Base-by-base conservation (phyloP, 2,888 invertebrate genomes). In the Yponomeuta cagnagella region DNA sequence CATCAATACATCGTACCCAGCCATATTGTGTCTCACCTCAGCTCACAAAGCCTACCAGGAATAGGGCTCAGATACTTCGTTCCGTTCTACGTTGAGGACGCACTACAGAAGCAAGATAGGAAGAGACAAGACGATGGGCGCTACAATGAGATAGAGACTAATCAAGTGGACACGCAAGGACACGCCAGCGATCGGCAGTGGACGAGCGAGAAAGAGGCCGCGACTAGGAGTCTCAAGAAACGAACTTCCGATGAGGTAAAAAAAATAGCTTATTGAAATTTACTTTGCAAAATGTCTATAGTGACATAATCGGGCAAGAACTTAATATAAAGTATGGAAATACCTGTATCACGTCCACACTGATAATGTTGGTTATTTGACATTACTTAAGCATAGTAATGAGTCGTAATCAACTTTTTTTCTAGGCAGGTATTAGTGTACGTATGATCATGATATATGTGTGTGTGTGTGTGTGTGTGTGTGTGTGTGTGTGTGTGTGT, bases 21-120 rank as follows among this genome's bases (percentile, higher is more conserved):
- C 0, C 86, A 88, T 74, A 76, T 88, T 33, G 71, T 70, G 43
- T 63, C 69, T 12, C 68, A 72, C 67, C 80, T 92, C 0, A 85
- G 90, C 73, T 86, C 89, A 3, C 90, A 90, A 75, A 85, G 77
- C 63, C 73, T 90, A 70, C 91, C 92, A 63, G 92, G 92, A 12
- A 76, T 87, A 33, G 92, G 92, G 1, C 78, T 90, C 30, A 82
- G 88, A 70, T 92, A 92, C 77, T 91, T 90, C 74, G 80, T 84
- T 23, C 92, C 92, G 1, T 73, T 80, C 5, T 80, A 78, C 37
- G 78, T 33, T 4, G 15, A 33, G 9, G 48, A 82, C 6, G 72
- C 77, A 8, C 80, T 80, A 71, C 78, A 77, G 5, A 79, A 77
- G 68, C 78, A 79, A 69, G 76, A 78, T 66, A 58, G 8, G 10